Percentiles rank a stretch among this genome's conserved stretches.
phyloP scores from a whole-genome alignment of 2,888 invertebrate species.

The Artemia sinica region DNA sequence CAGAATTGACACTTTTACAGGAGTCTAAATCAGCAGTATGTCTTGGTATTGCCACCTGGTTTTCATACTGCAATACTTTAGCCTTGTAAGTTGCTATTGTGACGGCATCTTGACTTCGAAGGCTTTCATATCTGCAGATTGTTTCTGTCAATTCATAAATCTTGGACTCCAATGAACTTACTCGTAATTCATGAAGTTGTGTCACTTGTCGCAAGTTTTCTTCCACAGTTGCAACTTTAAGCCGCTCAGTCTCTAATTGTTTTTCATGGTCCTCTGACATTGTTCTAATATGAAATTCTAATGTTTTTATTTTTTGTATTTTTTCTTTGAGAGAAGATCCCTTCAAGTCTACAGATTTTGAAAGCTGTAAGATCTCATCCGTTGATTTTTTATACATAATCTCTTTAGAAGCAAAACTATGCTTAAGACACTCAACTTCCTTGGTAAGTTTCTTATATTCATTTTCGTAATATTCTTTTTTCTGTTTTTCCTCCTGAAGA shows the following conservation, averaged over 20 bases:
- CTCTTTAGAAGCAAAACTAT: slow-evolving; percentile 18
- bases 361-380: slow-evolving; percentile 45
- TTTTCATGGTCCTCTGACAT: slow-evolving; percentile 46
- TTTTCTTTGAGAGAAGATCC: slow-evolving; percentile 43
- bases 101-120: slow-evolving; percentile 7
- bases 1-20: neutral
- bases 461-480: slow-evolving; percentile 53
- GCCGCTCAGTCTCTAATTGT: slow-evolving; percentile 35
- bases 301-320: slow-evolving; percentile 32
- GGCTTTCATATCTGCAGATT: neutral
- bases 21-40: neutral
- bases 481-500: slow-evolving; percentile 51
- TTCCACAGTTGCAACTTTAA: neutral
- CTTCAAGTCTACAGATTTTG: slow-evolving; percentile 44
- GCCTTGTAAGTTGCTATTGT: neutral
- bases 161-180: neutral
- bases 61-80: neutral
- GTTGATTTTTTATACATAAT: slow-evolving; percentile 29
- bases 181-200: slow-evolving; percentile 3
- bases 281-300: slow-evolving; percentile 38
- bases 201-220: slow-evolving; percentile 9
- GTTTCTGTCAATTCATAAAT: neutral
- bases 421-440: neutral
- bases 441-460: slow-evolving; percentile 37
- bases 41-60: neutral